These are phyloP conservation scores for Oligia latruncula DNA, from an alignment of 2,888 invertebrate genomes.

Conservation along the genomic window DNA sequence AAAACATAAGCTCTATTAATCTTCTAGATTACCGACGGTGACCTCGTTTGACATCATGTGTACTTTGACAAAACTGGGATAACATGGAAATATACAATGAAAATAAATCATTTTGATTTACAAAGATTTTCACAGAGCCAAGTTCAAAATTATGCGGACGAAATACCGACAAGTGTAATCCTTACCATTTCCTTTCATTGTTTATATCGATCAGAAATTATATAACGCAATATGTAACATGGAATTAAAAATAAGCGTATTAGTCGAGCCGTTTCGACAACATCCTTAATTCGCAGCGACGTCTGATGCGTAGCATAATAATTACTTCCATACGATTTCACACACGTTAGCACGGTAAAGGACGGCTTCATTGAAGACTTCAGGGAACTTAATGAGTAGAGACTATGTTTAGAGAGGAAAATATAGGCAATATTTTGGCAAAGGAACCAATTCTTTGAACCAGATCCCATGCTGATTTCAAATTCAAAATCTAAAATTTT, in stretches of 20 bases:
- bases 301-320: conserved; percentile 76
- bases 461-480: background rate
- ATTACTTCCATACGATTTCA: conserved; percentile 83
- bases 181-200: conserved; percentile 35
- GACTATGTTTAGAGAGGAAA: background rate
- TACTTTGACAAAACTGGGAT: conserved; percentile 1
- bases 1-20: background rate
- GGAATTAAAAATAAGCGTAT: conserved; percentile 53
- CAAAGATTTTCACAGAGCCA: conserved; percentile 7
- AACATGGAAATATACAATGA: no score
- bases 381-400: conserved; percentile 2
- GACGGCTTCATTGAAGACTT: conserved; percentile 57
- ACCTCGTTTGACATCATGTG: no score
- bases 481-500: background rate
- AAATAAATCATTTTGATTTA: background rate
- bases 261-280: conserved; percentile 59
- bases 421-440: background rate
- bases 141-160: background rate
- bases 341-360: conserved; percentile 70
- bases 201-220: conserved; percentile 50
- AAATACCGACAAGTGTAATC: conserved; percentile 3
- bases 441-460: conserved; percentile 8
- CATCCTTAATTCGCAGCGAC: conserved; percentile 77
- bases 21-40: background rate
- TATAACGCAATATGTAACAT: conserved; percentile 48